phyloP scores from a whole-genome alignment of 2,888 invertebrate genomes.

The Erebia aethiops region DNA sequence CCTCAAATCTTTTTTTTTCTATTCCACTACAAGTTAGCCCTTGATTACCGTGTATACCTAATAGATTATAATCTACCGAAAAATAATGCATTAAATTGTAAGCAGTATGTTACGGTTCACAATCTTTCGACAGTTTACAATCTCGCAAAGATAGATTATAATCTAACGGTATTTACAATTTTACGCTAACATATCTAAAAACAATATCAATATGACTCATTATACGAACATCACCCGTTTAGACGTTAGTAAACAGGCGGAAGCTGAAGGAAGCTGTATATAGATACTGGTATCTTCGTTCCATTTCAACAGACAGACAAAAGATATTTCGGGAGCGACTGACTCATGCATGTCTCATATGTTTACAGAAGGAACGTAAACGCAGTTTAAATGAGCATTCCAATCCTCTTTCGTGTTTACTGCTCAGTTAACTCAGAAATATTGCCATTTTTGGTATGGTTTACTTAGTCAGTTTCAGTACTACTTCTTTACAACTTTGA shows the following conservation, averaged over 20 bases:
- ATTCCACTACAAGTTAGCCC: too few species aligned
- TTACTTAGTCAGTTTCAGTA: not conserved
- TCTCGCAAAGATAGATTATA: too few species aligned
- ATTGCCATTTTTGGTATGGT: not conserved
- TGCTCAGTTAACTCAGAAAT: not conserved
- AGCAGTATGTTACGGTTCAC: too few species aligned
- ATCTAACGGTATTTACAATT: too few species aligned
- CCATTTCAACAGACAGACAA: constrained; percentile 42
- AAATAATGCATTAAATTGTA: too few species aligned
- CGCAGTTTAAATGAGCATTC: constrained; percentile 8
- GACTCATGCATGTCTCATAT: constrained; percentile 47
- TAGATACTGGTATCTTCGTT: constrained; percentile 14
- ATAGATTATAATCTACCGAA: too few species aligned
- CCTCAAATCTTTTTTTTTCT: too few species aligned
- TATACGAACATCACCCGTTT: constrained; percentile 6
- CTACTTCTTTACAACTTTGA: too few species aligned
- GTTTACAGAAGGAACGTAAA: constrained; percentile 15
- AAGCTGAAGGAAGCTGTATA: constrained; percentile 17
- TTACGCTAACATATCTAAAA: too few species aligned
- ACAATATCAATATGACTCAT: constrained; percentile 1
- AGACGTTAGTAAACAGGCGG: constrained; percentile 13
- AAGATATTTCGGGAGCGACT: constrained; percentile 55
- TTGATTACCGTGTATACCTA: too few species aligned
- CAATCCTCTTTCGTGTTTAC: constrained; percentile 9
- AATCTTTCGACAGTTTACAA: too few species aligned